These are phyloP conservation scores for Speoplatyrhinus poulsoni DNA, from an alignment of 2,113 vertebrate genomes.

Conservation along the genomic window DNA sequence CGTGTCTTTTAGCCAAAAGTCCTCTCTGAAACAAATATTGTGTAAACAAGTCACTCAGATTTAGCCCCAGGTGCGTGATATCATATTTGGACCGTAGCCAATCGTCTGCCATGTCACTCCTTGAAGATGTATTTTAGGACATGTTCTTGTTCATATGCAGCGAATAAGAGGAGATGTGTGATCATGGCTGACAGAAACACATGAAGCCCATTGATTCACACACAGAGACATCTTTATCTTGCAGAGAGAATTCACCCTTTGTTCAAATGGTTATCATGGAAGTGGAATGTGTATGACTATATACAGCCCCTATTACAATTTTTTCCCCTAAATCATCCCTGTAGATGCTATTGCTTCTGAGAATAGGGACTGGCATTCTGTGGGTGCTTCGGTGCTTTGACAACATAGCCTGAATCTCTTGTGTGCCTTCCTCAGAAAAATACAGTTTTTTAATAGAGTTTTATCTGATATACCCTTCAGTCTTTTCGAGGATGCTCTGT, in stretches of 20 bases:
- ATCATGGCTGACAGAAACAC: slow-evolving; percentile 53
- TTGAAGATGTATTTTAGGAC: not conserved
- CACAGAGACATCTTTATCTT: slow-evolving; percentile 58
- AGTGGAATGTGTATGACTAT: slow-evolving; percentile 47
- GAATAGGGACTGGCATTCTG: not conserved
- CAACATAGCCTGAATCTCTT: not conserved
- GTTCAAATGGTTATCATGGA: slow-evolving; percentile 43
- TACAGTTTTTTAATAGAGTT: not conserved
- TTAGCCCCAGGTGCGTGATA: not conserved
- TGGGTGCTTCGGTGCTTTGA: not conserved
- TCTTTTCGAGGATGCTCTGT: not conserved
- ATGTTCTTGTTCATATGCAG: not conserved
- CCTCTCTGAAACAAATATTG: no score
- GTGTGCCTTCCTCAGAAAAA: not conserved
- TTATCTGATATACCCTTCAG: not conserved
- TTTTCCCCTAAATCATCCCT: slow-evolving; percentile 20
- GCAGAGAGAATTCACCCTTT: slow-evolving; percentile 58
- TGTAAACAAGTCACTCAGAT: no score
- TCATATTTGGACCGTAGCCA: not conserved
- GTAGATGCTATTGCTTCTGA: slow-evolving; percentile 8
- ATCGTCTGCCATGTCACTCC: not conserved
- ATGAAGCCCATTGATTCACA: slow-evolving; percentile 60
- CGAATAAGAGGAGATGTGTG: slow-evolving; percentile 20
- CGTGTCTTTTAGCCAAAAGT: no score
- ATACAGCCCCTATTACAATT: slow-evolving; percentile 42